Base-by-base conservation (phyloP, 2,888 invertebrate genomes). In the Lymantria monacha region DNA sequence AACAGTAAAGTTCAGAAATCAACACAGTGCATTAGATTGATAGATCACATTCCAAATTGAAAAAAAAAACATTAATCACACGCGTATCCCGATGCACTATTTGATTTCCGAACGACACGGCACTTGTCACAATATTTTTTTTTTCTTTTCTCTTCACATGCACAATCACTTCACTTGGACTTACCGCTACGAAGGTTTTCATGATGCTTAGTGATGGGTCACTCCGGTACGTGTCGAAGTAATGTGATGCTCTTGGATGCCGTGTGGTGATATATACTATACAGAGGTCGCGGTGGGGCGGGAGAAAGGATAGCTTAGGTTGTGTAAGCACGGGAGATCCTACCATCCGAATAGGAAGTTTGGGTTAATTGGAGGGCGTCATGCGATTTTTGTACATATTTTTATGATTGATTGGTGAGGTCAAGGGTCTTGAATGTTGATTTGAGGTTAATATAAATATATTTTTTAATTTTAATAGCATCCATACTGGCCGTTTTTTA, bases 101-200 rank as follows among this genome's bases (percentile, higher is more conserved):
- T 76, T 82, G 86, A 88, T 87, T 87, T 86, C 80, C 57, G 86
- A 86, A 85, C 79, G 78, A 79, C 85, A 85, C 84, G 73, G 70
- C 85, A 86, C 85, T 84, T 78, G 74, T 79, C 84, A 84, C 82
- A 84, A 72, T 61, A 63, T 57, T 3, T 55, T 59, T 67, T 63
- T 61, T 66, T 52, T 48, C 59, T 57, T 51, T 61, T 61, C 57
- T 59, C 33, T 63, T 63, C 76, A 79, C 78, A 73, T 63, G 53
- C 76, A 78, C 81, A 63, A 61, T 61, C 81, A 79, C 75, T 61
- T 61, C 83, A 83, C 86, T 38, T 82, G 66, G 73, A 91, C 90
- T 91, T 88, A 91, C 91, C 91, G 91, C 90, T 84, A 87, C 87
- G 87, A 88, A 91, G 87, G 89, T 84, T 84, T 84, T 91, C 91